phyloP scores from a whole-genome alignment of 1,140 invertebrate species.

The Hylaeus anthracinus region DNA sequence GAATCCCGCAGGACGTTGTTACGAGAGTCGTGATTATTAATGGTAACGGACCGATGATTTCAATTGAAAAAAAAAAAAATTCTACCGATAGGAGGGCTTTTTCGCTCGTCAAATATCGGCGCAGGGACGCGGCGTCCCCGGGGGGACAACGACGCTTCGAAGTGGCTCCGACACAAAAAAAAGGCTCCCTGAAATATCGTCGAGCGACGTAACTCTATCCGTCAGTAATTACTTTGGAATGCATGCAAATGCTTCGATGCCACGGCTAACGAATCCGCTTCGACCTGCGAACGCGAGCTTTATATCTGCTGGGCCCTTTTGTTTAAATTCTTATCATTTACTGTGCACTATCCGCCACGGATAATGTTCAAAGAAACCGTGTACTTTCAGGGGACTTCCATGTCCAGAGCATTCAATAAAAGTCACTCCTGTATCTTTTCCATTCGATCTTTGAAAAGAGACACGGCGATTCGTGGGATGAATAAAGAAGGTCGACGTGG shows the following conservation, averaged over 20 bases:
- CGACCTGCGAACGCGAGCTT: neutral
- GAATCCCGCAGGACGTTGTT: too few relatives aligned
- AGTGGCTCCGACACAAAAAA: neutral
- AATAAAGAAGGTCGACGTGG: neutral
- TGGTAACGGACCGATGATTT: too few relatives aligned
- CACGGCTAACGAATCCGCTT: constrained; percentile 21
- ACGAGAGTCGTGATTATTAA: too few relatives aligned
- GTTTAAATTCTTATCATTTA: neutral
- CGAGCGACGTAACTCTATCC: neutral
- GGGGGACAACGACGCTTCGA: neutral
- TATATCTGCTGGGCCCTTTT: too few relatives aligned
- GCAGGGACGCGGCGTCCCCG: too few relatives aligned
- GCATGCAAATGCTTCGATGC: constrained; percentile 32
- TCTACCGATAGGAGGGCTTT: neutral
- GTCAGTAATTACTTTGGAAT: constrained; percentile 28
- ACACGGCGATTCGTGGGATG: neutral
- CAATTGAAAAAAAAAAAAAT: constrained; percentile 23
- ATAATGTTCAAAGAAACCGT: too few relatives aligned
- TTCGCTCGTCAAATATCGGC: neutral
- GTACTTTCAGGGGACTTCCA: too few relatives aligned
- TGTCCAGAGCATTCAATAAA: too few relatives aligned
- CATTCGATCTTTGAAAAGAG: neutral
- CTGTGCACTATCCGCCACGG: too few relatives aligned
- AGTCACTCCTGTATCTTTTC: too few relatives aligned
- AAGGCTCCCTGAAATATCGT: neutral